Percentiles rank a stretch among this genome's conserved stretches.
phyloP scores from a whole-genome alignment of 2,888 invertebrate genomes.

The Glaucopsyche alexis region DNA sequence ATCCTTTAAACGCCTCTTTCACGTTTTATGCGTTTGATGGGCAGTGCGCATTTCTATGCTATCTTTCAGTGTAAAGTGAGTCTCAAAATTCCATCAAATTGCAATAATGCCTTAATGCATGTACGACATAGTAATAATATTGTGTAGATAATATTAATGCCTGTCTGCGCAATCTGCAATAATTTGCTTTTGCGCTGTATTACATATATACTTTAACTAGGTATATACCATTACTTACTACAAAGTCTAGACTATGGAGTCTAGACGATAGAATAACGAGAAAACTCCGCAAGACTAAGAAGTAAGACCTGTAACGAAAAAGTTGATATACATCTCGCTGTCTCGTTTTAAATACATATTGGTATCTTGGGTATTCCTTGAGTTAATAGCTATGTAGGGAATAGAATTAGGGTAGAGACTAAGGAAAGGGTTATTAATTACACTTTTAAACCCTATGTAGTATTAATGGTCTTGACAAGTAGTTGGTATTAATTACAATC shows the following conservation, averaged over 20 bases:
- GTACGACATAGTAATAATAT: no score
- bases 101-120: no score
- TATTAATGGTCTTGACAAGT: no score
- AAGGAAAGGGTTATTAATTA: no score
- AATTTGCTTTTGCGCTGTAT: neutral
- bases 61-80: no score
- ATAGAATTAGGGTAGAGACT: neutral
- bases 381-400: neutral
- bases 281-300: conserved; percentile 3
- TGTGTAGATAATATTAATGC: no score
- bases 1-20: neutral
- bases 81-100: no score
- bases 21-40: neutral
- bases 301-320: conserved; percentile 3
- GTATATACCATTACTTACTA: neutral
- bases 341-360: neutral
- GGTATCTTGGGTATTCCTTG: neutral
- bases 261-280: conserved; percentile 19
- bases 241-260: conserved; percentile 10
- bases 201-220: neutral
- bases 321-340: neutral
- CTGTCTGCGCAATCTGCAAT: neutral
- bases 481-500: no score
- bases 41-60: no score
- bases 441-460: no score